Base-by-base conservation (phyloP, 2,113 vertebrate genomes). In the Callipepla californica region DNA sequence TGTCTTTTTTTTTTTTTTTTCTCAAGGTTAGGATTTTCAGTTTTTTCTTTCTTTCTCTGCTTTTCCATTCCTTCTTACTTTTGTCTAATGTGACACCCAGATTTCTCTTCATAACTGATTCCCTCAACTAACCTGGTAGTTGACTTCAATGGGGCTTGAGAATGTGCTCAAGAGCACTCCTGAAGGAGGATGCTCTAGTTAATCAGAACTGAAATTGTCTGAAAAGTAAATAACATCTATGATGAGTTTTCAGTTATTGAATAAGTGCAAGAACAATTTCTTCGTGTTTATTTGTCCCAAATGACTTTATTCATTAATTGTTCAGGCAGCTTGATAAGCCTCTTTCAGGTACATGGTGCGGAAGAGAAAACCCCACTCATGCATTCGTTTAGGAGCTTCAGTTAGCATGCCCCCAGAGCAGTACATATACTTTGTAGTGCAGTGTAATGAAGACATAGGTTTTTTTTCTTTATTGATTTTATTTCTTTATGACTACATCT, bases 171-270 rank as follows among this genome's bases (percentile, higher is more conserved):
- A 92, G 89, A 85, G 30, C 75, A 87, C 65, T 95, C 75, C 81
- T 89, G 72, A 91, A 95, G 84, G 87, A 92, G 59, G 59, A 78
- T 89, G 89, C 87, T 96, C 11, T 93, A 67, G 57, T 91, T 92
- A 91, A 92, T 93, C 75, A 85, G 67, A 26, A 67, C 38, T 76
- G 38, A 95, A 94, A 51, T 79, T 79, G 32, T 66, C 50, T 85
- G 15, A 69, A 68, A 92, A 84, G 80, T 93, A 95, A 95, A 92
- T 92, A 93, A 73, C 11, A 47, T 73, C 93, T 87, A 77, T 89
- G 32, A 89, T 69, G 80, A 84, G 13, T 76, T 91, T 93, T 89
- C 58, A 42, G 47, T 85, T 91, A 44, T 9, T 6, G 17, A 89
- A 92, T 77, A 87, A 85, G 80, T 61, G 32, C 13, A 68, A 62